Evolutionary conservation across 2,113 vertebrate species (phyloP).

Genomic region (Cacatua alba): DNA sequence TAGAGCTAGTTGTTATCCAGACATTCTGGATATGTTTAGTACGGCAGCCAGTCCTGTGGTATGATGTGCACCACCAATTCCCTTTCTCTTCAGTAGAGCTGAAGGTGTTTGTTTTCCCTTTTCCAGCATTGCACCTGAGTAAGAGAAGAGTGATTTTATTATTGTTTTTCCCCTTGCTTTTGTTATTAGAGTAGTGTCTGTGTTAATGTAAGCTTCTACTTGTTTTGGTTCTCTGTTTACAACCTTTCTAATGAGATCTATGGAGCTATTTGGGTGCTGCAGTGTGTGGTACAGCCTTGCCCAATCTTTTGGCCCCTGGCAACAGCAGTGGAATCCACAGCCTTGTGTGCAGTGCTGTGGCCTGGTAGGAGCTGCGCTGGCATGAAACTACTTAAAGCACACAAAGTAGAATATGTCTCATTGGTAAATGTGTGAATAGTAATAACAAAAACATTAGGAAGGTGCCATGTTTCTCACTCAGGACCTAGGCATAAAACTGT

Average conservation of each 20-base stretch:
- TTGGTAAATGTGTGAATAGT: background rate
- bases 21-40: background rate
- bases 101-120: background rate
- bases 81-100: background rate
- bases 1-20: background rate
- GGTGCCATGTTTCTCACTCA: background rate
- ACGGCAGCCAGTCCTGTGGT: fast-evolving
- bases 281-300: background rate
- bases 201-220: background rate
- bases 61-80: background rate
- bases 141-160: background rate
- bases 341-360: background rate
- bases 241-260: background rate
- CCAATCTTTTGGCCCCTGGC: background rate
- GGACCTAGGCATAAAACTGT: background rate
- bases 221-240: background rate
- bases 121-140: background rate
- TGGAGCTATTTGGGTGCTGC: background rate
- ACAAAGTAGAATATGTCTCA: background rate
- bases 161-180: background rate
- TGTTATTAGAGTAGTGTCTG: background rate
- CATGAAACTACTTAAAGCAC: background rate
- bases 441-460: background rate
- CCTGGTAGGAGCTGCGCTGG: background rate
- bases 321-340: background rate